phyloP scores from a whole-genome alignment of 1,140 invertebrate species.

The Drusus annulatus region DNA sequence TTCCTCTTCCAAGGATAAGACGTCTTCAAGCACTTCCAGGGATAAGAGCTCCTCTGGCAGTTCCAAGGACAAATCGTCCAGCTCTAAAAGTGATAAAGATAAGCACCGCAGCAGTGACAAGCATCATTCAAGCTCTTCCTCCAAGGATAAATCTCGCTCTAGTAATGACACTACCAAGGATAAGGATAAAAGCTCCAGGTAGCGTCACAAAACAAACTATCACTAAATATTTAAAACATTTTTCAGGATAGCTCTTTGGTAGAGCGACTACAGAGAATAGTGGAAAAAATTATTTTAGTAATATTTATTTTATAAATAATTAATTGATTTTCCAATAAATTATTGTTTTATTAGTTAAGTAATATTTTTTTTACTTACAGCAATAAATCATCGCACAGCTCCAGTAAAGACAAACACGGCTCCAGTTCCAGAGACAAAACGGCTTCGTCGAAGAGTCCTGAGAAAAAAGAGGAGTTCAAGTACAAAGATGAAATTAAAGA shows the following conservation, averaged over 20 bases:
- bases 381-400: slow-evolving; percentile 61
- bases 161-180: slow-evolving; percentile 15
- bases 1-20: slow-evolving; percentile 59
- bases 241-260: too few relatives aligned
- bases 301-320: too few relatives aligned
- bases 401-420: slow-evolving; percentile 67
- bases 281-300: too few relatives aligned
- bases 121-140: slow-evolving; percentile 61
- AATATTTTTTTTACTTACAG: slow-evolving; percentile 41
- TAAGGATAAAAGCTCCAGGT: slow-evolving; percentile 25
- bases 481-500: slow-evolving; percentile 63
- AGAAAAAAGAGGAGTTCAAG: slow-evolving; percentile 54
- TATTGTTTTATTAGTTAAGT: too few relatives aligned
- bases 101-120: slow-evolving; percentile 65
- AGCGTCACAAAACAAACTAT: background rate
- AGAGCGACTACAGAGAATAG: too few relatives aligned
- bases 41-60: slow-evolving; percentile 44
- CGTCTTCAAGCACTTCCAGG: slow-evolving; percentile 55
- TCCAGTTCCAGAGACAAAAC: slow-evolving; percentile 55
- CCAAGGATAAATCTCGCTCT: slow-evolving; percentile 53
- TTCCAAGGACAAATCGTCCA: slow-evolving; percentile 67
- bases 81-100: slow-evolving; percentile 67
- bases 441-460: slow-evolving; percentile 52
- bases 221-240: too few relatives aligned
- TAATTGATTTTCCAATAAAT: too few relatives aligned